A percentile compares a stretch with the other conserved stretches of the same genome.
phyloP scores from a whole-genome alignment of 64 coral and sea anemone species.

The Acropora tenuis region DNA sequence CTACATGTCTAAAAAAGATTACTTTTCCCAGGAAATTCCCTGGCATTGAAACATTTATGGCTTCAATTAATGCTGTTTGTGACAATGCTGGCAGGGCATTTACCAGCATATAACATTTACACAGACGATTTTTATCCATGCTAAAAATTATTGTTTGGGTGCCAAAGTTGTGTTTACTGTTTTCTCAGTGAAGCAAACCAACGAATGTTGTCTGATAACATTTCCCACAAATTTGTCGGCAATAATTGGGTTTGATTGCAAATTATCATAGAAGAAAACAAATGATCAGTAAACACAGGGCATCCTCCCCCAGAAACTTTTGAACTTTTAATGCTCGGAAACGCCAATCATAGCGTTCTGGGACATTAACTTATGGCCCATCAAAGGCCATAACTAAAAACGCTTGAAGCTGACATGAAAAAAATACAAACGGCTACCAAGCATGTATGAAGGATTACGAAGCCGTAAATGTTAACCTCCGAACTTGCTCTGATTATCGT shows the following conservation, averaged over 20 bases:
- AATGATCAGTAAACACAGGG: not conserved
- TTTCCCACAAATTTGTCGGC: not conserved
- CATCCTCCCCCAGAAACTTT: too few species aligned
- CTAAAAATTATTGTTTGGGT: not conserved
- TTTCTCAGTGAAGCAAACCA: not conserved
- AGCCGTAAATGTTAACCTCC: too few species aligned
- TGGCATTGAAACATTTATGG: constrained; percentile 41
- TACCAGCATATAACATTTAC: constrained; percentile 31
- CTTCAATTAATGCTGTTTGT: constrained; percentile 54
- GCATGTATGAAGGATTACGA: too few species aligned
- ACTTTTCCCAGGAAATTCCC: constrained; percentile 62
- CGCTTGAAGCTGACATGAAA: too few species aligned
- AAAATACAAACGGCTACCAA: too few species aligned
- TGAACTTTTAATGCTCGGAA: too few species aligned
- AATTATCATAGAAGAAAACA: not conserved
- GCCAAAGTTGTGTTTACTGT: not conserved
- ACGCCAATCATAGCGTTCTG: too few species aligned
- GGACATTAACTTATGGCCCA: too few species aligned
- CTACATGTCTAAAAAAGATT: constrained; percentile 53
- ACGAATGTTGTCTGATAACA: not conserved
- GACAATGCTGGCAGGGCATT: constrained; percentile 55
- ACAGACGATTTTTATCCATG: not conserved
- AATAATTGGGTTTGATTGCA: too few species aligned
- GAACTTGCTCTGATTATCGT: too few species aligned
- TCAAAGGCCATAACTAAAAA: too few species aligned